Evolutionary conservation across 2,113 vertebrate species (phyloP), one percentile per base, ranked within the genome.

Genomic region (Alethe diademata): DNA sequence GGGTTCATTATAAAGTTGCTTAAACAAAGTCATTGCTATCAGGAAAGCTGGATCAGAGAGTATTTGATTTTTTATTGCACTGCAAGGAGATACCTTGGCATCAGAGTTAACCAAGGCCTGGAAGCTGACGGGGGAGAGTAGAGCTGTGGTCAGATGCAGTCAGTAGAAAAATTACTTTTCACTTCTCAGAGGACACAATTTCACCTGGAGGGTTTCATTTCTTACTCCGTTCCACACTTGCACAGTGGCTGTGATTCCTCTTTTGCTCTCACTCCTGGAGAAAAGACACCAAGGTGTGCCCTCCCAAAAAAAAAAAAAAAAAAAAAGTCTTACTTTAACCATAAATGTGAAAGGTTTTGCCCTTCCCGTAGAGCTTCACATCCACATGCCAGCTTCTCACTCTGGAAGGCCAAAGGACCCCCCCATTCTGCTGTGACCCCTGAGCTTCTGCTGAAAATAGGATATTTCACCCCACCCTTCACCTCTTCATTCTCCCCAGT

Each of bases 141-240:
- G 88, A 88, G 69, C 73, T 56, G 57, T 86, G 88, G 90, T 90
- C 86, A 93, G 86, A 79, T 9, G 84, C 90, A 94, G 56, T 38
- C 82, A 83, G 90, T 5, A 72, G 86, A 94, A 94, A 93, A 94
- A 95, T 90, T 90, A 53, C 94, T 95, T 95, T 92, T 94, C 42
- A 56, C 71, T 93, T 91, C 78, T 89, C 78, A 88, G 87, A 90
- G 85, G 93, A 78, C 75, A 76, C 90, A 85, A 70, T 93, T 95
- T 94, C 85, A 86, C 87, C 87, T 76, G 67, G 15, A 86, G 62
- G 62, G 66, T 82, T 95, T 87, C 24, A 74, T 86, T 96, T 58
- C 82, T 90, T 35, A 18, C 58, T 18, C 20, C 3, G 25, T 72
- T 87, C 81, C 70, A 19, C 23, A 14, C 28, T 40, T 22, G 19